Evolutionary conservation across 1,140 invertebrate species (phyloP), one percentile per base, ranked within the genome.

Genomic region (Hypsibius dujardini): DNA sequence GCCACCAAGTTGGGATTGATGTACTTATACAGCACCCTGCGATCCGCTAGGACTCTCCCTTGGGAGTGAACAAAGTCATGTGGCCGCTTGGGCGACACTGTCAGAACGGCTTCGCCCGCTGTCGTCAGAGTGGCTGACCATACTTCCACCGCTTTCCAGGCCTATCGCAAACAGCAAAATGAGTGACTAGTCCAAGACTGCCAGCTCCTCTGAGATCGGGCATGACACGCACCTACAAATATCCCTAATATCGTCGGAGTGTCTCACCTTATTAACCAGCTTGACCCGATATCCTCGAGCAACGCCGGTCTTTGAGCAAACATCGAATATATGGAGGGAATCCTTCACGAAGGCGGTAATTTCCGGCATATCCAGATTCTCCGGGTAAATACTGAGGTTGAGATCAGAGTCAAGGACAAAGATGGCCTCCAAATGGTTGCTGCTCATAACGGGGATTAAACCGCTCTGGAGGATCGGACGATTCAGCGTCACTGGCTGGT

Each of bases 1-100:
- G 89, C 89, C 60, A 95, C 86, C 72, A 98, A 81, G 82, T 98
- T 98, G 45, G 95, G 95, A 84, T 99, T 98, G 69, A 92, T 85
- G 79, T 98, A 98, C 79, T 98, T 99, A 81, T 98, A 99, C 40
- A 98, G 84, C 59, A 98, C 95, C 77, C 89, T 92, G 75, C 95
- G 84, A 82, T 98, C 95, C 47, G 87, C 88, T 72, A 98, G 81
- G 46, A 98, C 94, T 75, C 92, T 85, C 46, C 95, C 95, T 78
- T 94, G 91, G 1, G 94, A 95, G 79, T 97, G 92, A 7, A 96
- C 91, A 76, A 87, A 86, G 82, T 98, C 95, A 74, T 84, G 81
- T 12, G 85, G 80, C 76, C 85, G 85, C 77, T 90, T 90, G 1
- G 83, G 80, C 67, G 85, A 84, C 28, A 89, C 82, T 47, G 85